These are phyloP conservation scores for Drepana arcuata DNA, from an alignment of 1,140 invertebrate genomes.

Conservation along the genomic window DNA sequence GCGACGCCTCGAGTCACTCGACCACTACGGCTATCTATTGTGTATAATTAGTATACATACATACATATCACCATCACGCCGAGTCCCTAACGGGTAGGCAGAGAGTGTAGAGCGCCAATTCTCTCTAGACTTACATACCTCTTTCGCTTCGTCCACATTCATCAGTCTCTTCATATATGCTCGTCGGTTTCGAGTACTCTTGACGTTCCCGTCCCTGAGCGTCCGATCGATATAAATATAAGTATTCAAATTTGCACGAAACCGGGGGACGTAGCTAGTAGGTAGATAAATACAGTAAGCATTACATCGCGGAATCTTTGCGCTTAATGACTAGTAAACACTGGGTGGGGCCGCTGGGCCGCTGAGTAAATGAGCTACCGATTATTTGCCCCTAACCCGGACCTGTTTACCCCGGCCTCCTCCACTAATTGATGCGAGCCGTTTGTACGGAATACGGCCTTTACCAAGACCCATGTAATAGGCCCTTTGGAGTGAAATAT, in stretches of 20 bases:
- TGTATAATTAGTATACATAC: too few relatives aligned
- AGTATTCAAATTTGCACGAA: neutral
- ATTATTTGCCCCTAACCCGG: constrained; percentile 50
- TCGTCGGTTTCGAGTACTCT: neutral
- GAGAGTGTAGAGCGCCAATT: too few relatives aligned
- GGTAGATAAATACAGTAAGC: neutral
- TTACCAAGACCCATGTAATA: constrained; percentile 55
- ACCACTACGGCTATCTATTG: too few relatives aligned
- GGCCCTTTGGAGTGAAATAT: constrained; percentile 55
- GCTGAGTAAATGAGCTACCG: constrained; percentile 40
- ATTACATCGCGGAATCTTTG: constrained; percentile 22
- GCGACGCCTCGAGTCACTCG: too few relatives aligned
- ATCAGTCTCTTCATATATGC: neutral
- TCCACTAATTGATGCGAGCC: constrained; percentile 53
- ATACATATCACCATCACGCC: too few relatives aligned
- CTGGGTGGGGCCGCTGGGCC: constrained; percentile 16
- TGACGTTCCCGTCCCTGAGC: neutral
- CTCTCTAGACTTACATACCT: too few relatives aligned
- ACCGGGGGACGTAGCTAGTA: neutral
- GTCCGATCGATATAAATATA: neutral
- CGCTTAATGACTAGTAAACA: constrained; percentile 63
- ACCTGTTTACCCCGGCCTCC: constrained; percentile 28
- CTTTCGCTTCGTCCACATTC: neutral
- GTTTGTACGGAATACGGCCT: constrained; percentile 25
- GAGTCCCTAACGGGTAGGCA: too few relatives aligned